Evolutionary conservation across 1,140 invertebrate genomes (phyloP).

Genomic region (Cataglyphis hispanica): DNA sequence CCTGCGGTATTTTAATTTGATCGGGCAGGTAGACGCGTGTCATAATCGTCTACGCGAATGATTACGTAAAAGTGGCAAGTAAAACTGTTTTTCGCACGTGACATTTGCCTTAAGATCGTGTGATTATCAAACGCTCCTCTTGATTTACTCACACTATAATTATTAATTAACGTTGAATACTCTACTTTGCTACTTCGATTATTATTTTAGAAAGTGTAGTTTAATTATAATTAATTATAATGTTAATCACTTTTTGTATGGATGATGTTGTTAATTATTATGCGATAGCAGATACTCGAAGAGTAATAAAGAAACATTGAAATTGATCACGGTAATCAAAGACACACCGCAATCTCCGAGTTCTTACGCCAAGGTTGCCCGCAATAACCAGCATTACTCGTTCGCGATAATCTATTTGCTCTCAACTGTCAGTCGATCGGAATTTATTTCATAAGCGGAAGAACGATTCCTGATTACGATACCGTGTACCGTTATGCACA

Average conservation of each 20-base stretch:
- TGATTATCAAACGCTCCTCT: constrained; percentile 5
- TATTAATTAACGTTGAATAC: constrained; percentile 23
- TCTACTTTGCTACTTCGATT: neutral
- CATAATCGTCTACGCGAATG: constrained; percentile 40
- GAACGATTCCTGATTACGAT: constrained; percentile 63
- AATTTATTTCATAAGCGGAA: constrained; percentile 75
- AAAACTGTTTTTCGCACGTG: constrained; percentile 33
- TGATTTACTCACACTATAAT: constrained; percentile 12
- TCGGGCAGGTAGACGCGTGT: constrained; percentile 29
- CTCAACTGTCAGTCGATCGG: constrained; percentile 66
- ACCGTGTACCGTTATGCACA: constrained; percentile 66
- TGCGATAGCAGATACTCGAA: constrained; percentile 62
- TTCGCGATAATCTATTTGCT: constrained; percentile 72
- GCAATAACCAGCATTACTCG: constrained; percentile 57
- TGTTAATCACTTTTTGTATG: neutral
- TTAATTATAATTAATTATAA: neutral
- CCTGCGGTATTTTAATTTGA: constrained; percentile 51
- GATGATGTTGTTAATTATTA: constrained; percentile 75
- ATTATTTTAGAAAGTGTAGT: neutral
- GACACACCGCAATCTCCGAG: constrained; percentile 75
- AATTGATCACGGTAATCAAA: constrained; percentile 76
- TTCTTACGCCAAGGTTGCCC: constrained; percentile 75
- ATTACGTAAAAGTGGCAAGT: constrained; percentile 38
- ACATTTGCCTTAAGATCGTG: constrained; percentile 41
- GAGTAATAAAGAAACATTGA: constrained; percentile 76